phyloP scores from a whole-genome alignment of 2,888 invertebrate genomes.

The Diarsia brunnea region DNA sequence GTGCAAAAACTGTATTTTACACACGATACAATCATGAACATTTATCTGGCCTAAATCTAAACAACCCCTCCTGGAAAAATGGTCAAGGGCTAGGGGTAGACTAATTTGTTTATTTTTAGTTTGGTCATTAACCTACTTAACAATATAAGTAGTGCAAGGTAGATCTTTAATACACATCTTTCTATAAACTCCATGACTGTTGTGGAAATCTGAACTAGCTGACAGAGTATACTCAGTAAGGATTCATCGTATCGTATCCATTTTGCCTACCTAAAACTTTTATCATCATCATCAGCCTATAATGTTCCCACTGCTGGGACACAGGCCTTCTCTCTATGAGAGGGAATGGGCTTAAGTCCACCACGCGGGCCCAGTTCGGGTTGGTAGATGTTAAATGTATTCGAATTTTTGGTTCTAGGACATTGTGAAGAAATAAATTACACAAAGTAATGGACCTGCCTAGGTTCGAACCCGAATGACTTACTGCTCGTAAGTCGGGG shows the following conservation, averaged over 20 bases:
- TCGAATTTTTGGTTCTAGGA: too few species aligned
- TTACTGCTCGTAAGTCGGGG: too few species aligned
- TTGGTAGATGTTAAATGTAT: too few species aligned
- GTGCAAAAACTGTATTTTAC: conserved; percentile 43
- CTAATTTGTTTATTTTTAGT: conserved; percentile 37
- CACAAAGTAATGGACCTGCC: too few species aligned
- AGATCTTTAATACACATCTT: conserved; percentile 25
- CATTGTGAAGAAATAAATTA: too few species aligned
- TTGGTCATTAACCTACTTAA: conserved; percentile 58
- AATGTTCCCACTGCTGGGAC: too few species aligned
- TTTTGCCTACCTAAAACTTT: neutral
- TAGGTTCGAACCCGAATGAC: too few species aligned
- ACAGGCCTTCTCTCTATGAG: too few species aligned
- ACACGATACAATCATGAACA: conserved; percentile 51
- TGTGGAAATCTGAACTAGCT: neutral
- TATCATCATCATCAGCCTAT: too few species aligned
- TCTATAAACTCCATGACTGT: neutral
- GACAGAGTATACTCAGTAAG: neutral
- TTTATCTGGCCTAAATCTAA: conserved; percentile 64
- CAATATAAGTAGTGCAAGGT: conserved; percentile 43
- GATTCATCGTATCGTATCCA: neutral
- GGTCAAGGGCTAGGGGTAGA: conserved; percentile 50
- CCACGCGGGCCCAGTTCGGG: too few species aligned
- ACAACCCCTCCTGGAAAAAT: conserved; percentile 35
- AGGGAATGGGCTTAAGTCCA: too few species aligned